phyloP scores from a whole-genome alignment of 2,888 invertebrate species.

The Teleiodes luculella region DNA sequence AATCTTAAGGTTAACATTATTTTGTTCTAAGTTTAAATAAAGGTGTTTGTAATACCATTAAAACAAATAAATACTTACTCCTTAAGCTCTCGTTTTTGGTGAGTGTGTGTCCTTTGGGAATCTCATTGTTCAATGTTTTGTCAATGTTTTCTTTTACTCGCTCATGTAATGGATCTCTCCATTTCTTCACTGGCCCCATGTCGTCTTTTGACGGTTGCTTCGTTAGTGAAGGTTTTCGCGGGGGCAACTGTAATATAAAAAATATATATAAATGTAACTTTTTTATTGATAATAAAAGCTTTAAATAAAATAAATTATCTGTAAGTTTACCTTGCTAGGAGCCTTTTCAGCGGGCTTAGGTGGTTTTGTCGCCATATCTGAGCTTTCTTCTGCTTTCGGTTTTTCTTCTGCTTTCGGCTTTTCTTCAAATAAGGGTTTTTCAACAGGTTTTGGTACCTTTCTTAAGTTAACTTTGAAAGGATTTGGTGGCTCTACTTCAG shows the following conservation, averaged over 20 bases:
- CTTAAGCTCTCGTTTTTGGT: conserved; percentile 75
- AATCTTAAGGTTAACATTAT: no score
- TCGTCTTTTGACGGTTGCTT: conserved; percentile 73
- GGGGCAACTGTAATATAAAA: conserved; percentile 51
- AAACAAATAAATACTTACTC: conserved; percentile 57
- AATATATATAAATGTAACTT: no score
- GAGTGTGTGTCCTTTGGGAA: conserved; percentile 72
- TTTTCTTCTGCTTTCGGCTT: conserved; percentile 40
- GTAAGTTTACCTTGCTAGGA: conserved; percentile 55
- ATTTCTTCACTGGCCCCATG: conserved; percentile 61
- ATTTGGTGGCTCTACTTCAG: conserved; percentile 1
- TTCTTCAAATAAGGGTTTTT: conserved; percentile 37
- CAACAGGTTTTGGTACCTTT: conserved; percentile 15
- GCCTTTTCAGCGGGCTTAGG: conserved; percentile 59
- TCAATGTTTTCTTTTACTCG: conserved; percentile 75
- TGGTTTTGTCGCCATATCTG: conserved; percentile 70
- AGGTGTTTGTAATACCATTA: no score
- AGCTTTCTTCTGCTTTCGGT: conserved; percentile 41
- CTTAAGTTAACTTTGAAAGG: conserved; percentile 2
- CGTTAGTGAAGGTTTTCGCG: conserved; percentile 66
- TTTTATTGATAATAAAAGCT: no score
- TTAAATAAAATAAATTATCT: not conserved
- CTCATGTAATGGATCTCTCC: conserved; percentile 73
- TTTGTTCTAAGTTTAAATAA: no score
- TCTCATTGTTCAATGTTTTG: conserved; percentile 69